These are phyloP conservation scores for Oscheius sp. DNA, from an alignment of 2,888 invertebrate species.

Conservation along the genomic window DNA sequence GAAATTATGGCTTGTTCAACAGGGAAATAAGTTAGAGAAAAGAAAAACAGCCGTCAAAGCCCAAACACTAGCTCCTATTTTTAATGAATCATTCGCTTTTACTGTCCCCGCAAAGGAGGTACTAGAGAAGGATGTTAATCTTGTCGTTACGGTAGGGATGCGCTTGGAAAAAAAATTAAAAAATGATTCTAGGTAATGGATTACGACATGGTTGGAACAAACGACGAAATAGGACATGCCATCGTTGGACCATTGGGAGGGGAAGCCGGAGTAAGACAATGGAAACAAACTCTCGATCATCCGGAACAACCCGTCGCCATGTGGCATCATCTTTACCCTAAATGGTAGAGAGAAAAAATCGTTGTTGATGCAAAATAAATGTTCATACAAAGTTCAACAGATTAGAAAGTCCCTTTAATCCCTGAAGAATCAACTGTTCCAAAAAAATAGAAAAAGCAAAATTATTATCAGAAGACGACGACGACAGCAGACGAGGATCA, in stretches of 20 bases:
- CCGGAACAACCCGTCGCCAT: slow-evolving; percentile 65
- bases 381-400: no score
- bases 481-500: no score
- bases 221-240: slow-evolving; percentile 69
- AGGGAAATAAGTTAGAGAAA: slow-evolving; percentile 69
- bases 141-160: slow-evolving; percentile 61
- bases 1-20: slow-evolving; percentile 70
- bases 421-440: no score
- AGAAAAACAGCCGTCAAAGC: slow-evolving; percentile 68
- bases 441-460: no score
- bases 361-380: no score
- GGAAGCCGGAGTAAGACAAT: slow-evolving; percentile 64
- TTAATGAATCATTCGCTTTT: slow-evolving; percentile 70
- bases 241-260: slow-evolving; percentile 65
- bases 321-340: slow-evolving; percentile 67
- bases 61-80: slow-evolving; percentile 61
- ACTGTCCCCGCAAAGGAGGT: slow-evolving; percentile 60
- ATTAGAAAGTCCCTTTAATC: no score
- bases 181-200: slow-evolving; percentile 64
- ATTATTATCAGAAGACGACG: no score
- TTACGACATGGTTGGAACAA: slow-evolving; percentile 65
- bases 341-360: slow-evolving; percentile 54
- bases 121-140: slow-evolving; percentile 61
- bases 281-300: slow-evolving; percentile 63
- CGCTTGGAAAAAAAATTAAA: background rate